Evolutionary conservation across 2,113 vertebrate genomes (phyloP), one percentile per base, ranked within the genome.

Genomic region (Malurus alboscapulatus): DNA sequence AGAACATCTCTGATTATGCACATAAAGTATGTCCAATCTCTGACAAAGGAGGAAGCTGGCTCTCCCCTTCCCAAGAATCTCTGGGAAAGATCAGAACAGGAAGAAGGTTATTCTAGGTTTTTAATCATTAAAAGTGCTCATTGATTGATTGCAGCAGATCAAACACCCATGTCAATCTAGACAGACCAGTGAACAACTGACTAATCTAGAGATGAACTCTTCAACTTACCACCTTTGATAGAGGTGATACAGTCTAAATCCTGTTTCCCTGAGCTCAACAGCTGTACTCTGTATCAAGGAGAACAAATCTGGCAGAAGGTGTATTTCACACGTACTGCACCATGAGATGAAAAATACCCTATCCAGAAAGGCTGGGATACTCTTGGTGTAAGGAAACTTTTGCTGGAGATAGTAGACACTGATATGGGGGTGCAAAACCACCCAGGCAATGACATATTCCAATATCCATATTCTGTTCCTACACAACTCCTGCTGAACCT

Each of bases 311-410:
- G 22, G 22, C 7, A 53, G 36, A 80, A 88, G 6, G 25, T 29
- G 0, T 26, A 67, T 63, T 63, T 82, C 1, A 0, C 20, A 45
- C 1, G 2, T 36, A 63, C 40, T 68, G 36, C 81, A 78, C 9
- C 21, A 44, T 4, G 36, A 68, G 58, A 72, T 24, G 7, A 15
- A 76, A 84, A 78, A 32, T 14, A 71, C 4, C 26, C 25, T 72
- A 40, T 87, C 53, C 50, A 76, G 57, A 92, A 53, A 18, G 25
- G 14, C 15, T 80, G 38, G 13, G 21, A 59, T 47, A 59, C 17
- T 58, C 34, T 18, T 47, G 22, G 42, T 47, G 44, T 40, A 32
- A 78, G 21, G 30, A 13, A 72, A 84, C 42, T 62, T 84, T 27
- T 84, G 9, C 40, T 47, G 34, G 34, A 75, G 53, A 71, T 21